A percentile compares a stretch with the other conserved stretches of the same genome.
Evolutionary conservation across 2,113 vertebrate species (phyloP).

Genomic region (Dryoscopus gambensis): DNA sequence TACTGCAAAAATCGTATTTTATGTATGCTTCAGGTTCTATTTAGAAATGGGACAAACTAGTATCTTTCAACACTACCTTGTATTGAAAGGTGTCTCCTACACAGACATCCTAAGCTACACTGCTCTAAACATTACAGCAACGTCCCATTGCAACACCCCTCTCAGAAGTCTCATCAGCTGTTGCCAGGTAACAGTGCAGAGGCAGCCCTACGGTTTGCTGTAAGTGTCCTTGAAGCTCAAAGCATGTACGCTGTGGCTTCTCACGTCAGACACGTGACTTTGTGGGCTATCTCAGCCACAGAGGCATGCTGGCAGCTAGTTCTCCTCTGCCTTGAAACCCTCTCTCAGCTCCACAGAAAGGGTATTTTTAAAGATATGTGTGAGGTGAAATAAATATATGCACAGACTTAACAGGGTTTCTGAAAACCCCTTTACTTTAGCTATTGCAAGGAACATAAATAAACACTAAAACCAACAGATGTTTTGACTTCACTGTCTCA

Average conservation of each 20-base stretch:
- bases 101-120: not conserved
- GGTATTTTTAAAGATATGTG: not conserved
- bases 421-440: not conserved
- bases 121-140: not conserved
- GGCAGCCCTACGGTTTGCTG: fast-evolving
- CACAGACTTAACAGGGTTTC: not conserved
- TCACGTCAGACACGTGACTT: fast-evolving
- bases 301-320: not conserved
- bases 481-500: not conserved
- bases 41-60: not conserved
- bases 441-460: not conserved
- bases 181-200: not conserved
- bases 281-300: not conserved
- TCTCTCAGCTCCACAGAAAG: not conserved
- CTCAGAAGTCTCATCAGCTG: not conserved
- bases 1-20: not conserved
- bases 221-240: not conserved
- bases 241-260: not conserved
- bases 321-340: not conserved
- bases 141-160: not conserved
- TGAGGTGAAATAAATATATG: not conserved
- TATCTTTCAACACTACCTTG: not conserved
- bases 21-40: not conserved
- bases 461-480: not conserved
- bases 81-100: not conserved